Conservation (phyloP, 2,888 invertebrate species). For the Peribatodes rhomboidaria region DNA sequence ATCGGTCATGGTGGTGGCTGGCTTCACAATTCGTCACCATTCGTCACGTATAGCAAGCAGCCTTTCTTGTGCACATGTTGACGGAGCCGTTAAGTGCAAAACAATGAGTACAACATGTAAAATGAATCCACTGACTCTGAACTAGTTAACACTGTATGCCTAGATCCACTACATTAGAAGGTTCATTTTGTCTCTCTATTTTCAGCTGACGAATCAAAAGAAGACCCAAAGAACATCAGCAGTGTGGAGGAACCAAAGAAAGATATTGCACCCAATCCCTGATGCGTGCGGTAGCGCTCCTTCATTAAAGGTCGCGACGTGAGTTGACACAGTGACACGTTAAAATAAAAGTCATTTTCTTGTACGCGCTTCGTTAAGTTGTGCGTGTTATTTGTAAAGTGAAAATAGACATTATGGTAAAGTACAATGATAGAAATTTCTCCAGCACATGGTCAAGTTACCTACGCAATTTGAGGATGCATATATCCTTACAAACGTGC, state of each 20-base stretch:
- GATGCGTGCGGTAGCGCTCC: slow-evolving; percentile 72
- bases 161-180: not conserved
- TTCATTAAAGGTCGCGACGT: slow-evolving; percentile 41
- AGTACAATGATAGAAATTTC: not conserved
- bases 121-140: no score
- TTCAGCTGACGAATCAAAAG: slow-evolving; percentile 89
- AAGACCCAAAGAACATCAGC: slow-evolving; percentile 85
- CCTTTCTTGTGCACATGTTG: no score
- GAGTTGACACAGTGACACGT: slow-evolving; percentile 21
- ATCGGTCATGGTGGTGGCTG: no score
- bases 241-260: slow-evolving; percentile 89
- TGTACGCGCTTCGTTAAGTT: slow-evolving; percentile 42
- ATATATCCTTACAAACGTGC: no score
- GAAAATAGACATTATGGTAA: slow-evolving; percentile 25
- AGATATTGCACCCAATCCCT: slow-evolving; percentile 89
- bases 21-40: no score
- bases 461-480: no score
- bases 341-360: slow-evolving; percentile 33
- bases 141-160: no score
- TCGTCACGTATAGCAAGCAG: no score
- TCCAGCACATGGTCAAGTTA: no score
- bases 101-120: no score
- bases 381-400: slow-evolving; percentile 39
- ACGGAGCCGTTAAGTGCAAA: no score
- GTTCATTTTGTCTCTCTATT: slow-evolving; percentile 47